Base-by-base conservation (phyloP, 2,888 invertebrate species). In the Ischnura elegans region DNA sequence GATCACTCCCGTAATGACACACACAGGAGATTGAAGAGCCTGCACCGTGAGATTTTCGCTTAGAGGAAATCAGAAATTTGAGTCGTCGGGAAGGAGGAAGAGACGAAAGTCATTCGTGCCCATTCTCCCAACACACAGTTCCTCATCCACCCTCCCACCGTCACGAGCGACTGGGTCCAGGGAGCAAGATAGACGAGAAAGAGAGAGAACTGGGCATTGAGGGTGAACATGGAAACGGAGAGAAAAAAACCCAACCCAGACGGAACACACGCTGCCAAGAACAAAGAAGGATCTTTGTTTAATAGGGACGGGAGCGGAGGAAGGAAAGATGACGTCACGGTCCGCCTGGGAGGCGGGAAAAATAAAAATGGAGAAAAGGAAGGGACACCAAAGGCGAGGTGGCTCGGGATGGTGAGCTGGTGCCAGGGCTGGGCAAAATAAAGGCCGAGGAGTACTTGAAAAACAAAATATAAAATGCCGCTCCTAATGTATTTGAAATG, bases 231-330 rank as follows among this genome's bases (percentile, higher is more conserved):
- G 76, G 5, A 36, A 76, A 51, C 25, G 25, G 25, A 61, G 5
- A 61, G 25, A 76, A 76, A 29, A 76, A 29, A 6, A 21, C 5
- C 8, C 25, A 25, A 76, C 29, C 29, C 4, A 76, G 10, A n/a
- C n/a, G 61, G 2, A n/a, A 61, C n/a, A 36, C 29, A 13, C 29
- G 21, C n/a, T 21, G 61, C 61, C 13, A 66, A 76, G 76, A 76
- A 76, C 76, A 76, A 76, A 76, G 76, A 76, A 4, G 76, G 76
- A 76, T 76, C 76, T 36, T 76, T 76, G 76, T 76, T 61, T 76
- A 76, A 76, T 76, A 76, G 36, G 76, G 76, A 76, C 8, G 76
- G 76, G 76, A 76, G 25, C 76, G 76, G 76, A 36, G 76, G 76
- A 36, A 36, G 76, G 76, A 36, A 36, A 36, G 76, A 76, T 76